Conservation (phyloP, 2,888 invertebrate species). For the Acanthacorydalis orientalis region DNA sequence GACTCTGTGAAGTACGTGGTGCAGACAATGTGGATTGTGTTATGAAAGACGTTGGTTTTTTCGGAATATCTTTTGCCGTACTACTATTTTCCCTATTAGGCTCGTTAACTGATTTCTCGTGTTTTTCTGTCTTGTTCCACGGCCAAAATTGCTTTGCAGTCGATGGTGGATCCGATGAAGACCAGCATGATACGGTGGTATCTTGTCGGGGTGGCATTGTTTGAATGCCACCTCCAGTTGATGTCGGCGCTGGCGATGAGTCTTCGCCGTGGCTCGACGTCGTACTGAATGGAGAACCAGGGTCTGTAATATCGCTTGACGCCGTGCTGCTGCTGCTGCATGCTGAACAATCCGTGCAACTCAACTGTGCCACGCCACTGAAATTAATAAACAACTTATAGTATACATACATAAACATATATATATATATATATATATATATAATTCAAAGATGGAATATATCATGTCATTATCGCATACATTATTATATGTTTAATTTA, state of each 20-base stretch:
- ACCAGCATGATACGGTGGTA: constrained; percentile 1
- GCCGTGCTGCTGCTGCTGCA: constrained; percentile 37
- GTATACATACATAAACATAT: background rate
- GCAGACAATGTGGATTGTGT: background rate
- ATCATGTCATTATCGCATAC: too few species aligned
- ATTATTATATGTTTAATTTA: too few species aligned
- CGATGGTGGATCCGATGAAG: constrained; percentile 12
- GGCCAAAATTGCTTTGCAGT: constrained; percentile 17
- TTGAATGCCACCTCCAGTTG: background rate
- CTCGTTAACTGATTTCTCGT: background rate
- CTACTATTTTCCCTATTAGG: background rate
- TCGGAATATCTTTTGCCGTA: background rate
- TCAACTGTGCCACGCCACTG: constrained; percentile 72
- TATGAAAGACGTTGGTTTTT: background rate
- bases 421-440: too few species aligned
- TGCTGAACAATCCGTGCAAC: constrained; percentile 55
- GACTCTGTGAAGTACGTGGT: background rate
- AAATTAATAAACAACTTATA: constrained; percentile 23
- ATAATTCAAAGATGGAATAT: too few species aligned
- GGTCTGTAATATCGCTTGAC: constrained; percentile 71
- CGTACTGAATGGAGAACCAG: constrained; percentile 69
- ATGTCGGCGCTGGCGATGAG: constrained; percentile 16
- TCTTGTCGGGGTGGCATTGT: constrained; percentile 3
- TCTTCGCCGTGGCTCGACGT: constrained; percentile 32
- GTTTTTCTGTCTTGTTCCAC: constrained; percentile 14